Base-by-base conservation (phyloP, 2,797 vertebrate genomes). In the Phrynocephalus forsythii region DNA sequence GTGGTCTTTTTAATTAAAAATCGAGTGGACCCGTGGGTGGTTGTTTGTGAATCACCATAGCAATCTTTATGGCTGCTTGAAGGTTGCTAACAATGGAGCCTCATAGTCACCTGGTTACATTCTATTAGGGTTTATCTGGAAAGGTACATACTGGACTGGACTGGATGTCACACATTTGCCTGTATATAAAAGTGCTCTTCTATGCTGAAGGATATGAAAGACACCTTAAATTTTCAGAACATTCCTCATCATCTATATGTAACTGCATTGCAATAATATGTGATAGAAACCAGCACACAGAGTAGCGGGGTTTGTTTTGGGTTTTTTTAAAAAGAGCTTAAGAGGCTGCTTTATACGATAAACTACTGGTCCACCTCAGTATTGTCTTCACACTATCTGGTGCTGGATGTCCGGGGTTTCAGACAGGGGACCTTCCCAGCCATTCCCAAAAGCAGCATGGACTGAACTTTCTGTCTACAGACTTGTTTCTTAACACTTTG, bases 1-100 rank as follows among this genome's bases (percentile, higher is more conserved):
- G 66, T 22, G 30, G 71, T 8, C 38, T 87, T 82, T 87, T 82
- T 75, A 63, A 87, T 76, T 86, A 73, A 81, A 81, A 81, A 33
- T 44, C 26, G 60, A 87, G 48, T 67, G n/a, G 50, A 75, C 56
- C 63, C 30, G 60, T 33, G 71, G 71, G 44, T 82, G 44, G 24
- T 7, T 28, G 24, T 44, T 72, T 68, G 68, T 69, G 66, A 78
- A 30, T 87, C 48, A 48, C 75, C 24, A 88, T 56, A 71, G 66
- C 48, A 60, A 71, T 71, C 67, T 30, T 84, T 78, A 3, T 22
- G 20, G 38, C 56, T 26, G 24, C 38, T 83, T 88, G 68, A 52
- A 73, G 8, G 15, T 33, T 73, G 38, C 63, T 72, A 71, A 44
- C 44, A 66, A 11, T 82, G 72, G 50, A 24, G 48, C 79, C 68